Evolutionary conservation across 2,888 invertebrate species (phyloP).

Genomic region (Chalcis sispes): DNA sequence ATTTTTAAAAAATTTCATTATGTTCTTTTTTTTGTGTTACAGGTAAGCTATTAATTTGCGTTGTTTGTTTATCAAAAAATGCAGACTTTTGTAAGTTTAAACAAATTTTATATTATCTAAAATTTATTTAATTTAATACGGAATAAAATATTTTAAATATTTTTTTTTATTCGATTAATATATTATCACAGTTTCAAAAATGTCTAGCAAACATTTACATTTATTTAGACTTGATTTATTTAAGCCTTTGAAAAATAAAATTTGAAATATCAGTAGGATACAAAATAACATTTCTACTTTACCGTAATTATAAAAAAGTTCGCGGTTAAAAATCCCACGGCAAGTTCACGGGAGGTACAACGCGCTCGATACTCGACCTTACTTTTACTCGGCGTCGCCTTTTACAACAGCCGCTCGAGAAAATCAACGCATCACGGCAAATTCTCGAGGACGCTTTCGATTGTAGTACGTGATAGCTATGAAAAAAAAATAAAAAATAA

Average conservation of each 20-base stretch:
- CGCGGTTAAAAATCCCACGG: background rate
- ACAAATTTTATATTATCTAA: no score
- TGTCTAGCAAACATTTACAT: no score
- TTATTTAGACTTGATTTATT: no score
- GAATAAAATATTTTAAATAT: no score
- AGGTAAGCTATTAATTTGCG: slow-evolving; percentile 32
- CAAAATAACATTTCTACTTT: no score
- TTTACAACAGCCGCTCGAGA: background rate
- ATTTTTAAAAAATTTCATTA: background rate
- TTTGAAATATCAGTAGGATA: no score
- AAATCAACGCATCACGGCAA: background rate
- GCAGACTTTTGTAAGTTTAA: slow-evolving; percentile 22
- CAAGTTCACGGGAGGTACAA: background rate
- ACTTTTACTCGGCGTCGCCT: slow-evolving; percentile 10
- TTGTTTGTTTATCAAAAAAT: background rate
- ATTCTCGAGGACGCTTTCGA: slow-evolving; percentile 13
- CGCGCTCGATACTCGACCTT: slow-evolving; percentile 1
- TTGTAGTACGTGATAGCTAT: slow-evolving; percentile 19
- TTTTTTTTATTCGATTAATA: no score
- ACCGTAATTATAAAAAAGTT: no score
- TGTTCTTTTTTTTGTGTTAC: slow-evolving; percentile 27
- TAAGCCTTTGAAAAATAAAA: no score
- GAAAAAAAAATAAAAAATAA: slow-evolving; percentile 10
- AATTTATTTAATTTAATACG: slow-evolving; percentile 7
- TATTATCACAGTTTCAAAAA: no score